Percentiles rank a stretch among this genome's conserved stretches.
phyloP scores from a whole-genome alignment of 1,140 invertebrate genomes.

The Drosophila asahinai region DNA sequence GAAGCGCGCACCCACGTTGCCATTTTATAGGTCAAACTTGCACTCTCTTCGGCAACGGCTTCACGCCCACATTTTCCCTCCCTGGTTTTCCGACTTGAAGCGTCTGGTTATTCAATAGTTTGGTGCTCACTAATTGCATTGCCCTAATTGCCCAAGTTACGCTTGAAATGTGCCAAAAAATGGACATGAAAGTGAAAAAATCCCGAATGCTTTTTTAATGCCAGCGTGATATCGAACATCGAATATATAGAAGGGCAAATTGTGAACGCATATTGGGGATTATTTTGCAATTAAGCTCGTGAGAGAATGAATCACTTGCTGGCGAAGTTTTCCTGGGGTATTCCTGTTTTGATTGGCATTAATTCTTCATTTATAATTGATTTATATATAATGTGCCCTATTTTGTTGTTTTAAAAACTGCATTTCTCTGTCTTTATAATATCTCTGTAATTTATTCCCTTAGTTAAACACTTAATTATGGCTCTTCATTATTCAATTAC shows the following conservation, averaged over 20 bases:
- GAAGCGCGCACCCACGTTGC: constrained; percentile 46
- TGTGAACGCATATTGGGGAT: constrained; percentile 17
- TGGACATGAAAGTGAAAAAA: constrained; percentile 33
- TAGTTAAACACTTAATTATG: not conserved
- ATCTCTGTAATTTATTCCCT: not conserved
- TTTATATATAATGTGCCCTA: not conserved
- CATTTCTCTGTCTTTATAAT: not conserved
- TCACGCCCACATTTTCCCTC: constrained; percentile 5
- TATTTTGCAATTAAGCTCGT: constrained; percentile 21
- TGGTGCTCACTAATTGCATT: constrained; percentile 75
- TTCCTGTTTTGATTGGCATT: not conserved
- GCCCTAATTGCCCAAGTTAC: constrained; percentile 71
- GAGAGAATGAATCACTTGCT: not conserved
- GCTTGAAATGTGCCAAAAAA: constrained; percentile 77
- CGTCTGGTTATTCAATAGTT: constrained; percentile 73
- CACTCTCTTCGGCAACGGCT: constrained; percentile 36
- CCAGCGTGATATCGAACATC: constrained; percentile 11
- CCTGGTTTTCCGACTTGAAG: constrained; percentile 11
- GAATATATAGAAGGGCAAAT: constrained; percentile 18
- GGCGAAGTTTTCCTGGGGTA: not conserved
- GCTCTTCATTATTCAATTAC: not conserved
- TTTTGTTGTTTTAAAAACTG: not conserved
- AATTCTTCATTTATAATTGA: not conserved
- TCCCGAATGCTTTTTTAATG: constrained; percentile 33
- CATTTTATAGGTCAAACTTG: constrained; percentile 53